Base-by-base conservation (phyloP, 53 echinoderm and acorn worm species). In the Pentamera pediparva region DNA sequence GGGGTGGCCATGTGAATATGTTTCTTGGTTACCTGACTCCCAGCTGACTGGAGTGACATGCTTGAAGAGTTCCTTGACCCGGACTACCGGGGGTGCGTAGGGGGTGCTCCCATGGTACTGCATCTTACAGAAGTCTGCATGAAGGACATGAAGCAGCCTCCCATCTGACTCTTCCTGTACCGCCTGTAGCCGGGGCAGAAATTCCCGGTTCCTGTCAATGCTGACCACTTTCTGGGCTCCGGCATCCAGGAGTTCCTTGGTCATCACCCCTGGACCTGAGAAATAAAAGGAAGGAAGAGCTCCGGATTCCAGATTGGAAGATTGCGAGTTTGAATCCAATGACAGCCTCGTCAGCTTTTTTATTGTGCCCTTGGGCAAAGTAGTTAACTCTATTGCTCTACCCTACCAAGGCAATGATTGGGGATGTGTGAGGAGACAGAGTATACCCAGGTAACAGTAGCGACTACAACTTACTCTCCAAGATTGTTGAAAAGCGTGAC, bases 51-150 rank as follows among this genome's bases (percentile, higher is more conserved):
- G 82, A 12, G 87, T 49, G 7, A 88, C 39, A 48, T 76, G 79
- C 29, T 79, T 74, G 51, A 92, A 85, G 15, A 92, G 76, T 56
- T 84, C 78, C 39, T 74, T 69, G 34, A 79, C 34, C 32, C 70
- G 74, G 54, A 82, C 81, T 1, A 69, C 39, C 10, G 84, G 88
- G 0, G 81, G 69, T 6, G 57, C 48, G 49, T 81, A 59, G 5
- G 58, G 78, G 38, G 65, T 78, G 33, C 59, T 75, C 20, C 83
- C 80, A 43, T 79, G 83, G 78, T 76, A 87, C 51, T 83, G 91
- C 74, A 85, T 84, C 48, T 81, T 73, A 40, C 75, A 87, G 56
- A 87, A 79, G 67, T 91, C 85, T 11, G 81, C 91, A 56, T 87
- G 81, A 41, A 72, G 61, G 32, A 73, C 74, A 67, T 53, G 67